A percentile compares a stretch with the other conserved stretches of the same genome.
Conservation (phyloP, 2,888 invertebrate genomes). For the Latrodectus hesperus region DNA sequence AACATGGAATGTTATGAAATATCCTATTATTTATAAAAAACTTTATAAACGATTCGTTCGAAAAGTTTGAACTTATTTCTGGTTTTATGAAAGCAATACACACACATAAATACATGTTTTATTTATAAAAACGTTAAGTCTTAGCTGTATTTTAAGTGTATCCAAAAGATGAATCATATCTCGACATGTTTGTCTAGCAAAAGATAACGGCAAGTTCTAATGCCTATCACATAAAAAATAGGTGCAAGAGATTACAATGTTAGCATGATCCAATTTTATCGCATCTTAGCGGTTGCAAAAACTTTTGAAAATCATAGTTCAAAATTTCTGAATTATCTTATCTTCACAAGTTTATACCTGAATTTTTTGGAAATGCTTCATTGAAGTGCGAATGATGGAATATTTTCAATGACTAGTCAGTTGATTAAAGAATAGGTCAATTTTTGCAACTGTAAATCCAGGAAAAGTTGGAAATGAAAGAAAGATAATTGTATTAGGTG, state of each 20-base stretch:
- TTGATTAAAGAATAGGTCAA: too few species aligned
- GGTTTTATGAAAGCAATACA: too few species aligned
- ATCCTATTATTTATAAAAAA: too few species aligned
- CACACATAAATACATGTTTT: too few species aligned
- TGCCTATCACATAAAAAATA: not conserved
- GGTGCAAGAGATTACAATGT: slow-evolving; percentile 14
- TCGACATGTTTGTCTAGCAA: not conserved
- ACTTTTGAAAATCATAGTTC: slow-evolving; percentile 6
- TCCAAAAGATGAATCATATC: not conserved
- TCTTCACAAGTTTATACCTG: not conserved
- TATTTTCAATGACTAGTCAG: not conserved
- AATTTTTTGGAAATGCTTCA: not conserved
- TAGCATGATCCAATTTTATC: slow-evolving; percentile 15
- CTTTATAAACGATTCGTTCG: too few species aligned
- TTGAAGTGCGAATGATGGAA: not conserved
- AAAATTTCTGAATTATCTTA: slow-evolving; percentile 23
- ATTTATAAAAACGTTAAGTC: too few species aligned
- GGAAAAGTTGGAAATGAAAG: too few species aligned
- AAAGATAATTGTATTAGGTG: too few species aligned
- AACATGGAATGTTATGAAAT: too few species aligned
- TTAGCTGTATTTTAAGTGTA: not conserved
- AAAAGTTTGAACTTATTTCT: too few species aligned
- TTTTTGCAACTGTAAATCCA: too few species aligned
- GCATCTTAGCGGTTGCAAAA: slow-evolving; percentile 8
- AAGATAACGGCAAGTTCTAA: not conserved